A percentile compares a stretch with the other conserved stretches of the same genome.
Evolutionary conservation across 2,888 invertebrate species (phyloP).

Genomic region (Neoitamus cyanurus): DNA sequence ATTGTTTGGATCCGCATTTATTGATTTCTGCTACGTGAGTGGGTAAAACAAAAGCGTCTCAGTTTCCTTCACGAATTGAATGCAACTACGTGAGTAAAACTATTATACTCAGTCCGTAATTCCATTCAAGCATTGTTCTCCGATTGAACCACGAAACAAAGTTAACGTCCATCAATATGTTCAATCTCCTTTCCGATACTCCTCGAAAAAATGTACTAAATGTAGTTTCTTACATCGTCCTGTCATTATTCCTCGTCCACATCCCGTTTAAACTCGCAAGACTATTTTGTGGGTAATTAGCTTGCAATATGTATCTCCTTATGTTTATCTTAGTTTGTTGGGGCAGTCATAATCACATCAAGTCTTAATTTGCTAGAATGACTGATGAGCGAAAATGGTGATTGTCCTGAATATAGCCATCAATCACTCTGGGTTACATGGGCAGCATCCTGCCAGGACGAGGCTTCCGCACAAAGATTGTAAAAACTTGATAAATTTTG

Average conservation of each 20-base stretch:
- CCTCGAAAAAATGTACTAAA: too few species aligned
- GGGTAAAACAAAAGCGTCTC: too few species aligned
- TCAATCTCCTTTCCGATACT: too few species aligned
- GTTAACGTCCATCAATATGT: too few species aligned
- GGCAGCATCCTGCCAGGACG: neutral
- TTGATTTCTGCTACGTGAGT: too few species aligned
- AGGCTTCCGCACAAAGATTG: neutral
- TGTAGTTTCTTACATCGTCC: neutral
- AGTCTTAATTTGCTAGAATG: neutral
- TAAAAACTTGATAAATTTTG: neutral
- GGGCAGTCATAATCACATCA: neutral
- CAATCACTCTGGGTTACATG: neutral
- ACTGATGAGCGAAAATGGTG: neutral
- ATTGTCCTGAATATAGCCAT: neutral
- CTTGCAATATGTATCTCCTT: neutral
- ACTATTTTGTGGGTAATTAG: neutral
- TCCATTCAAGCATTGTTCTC: too few species aligned
- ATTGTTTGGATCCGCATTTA: too few species aligned
- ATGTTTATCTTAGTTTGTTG: neutral
- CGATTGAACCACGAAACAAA: too few species aligned
- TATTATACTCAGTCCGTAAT: too few species aligned
- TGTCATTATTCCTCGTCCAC: neutral
- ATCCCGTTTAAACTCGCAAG: neutral
- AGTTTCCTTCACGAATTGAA: too few species aligned
- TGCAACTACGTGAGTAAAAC: too few species aligned